Evolutionary conservation across 2,113 vertebrate species (phyloP).

Genomic region (Addax nasomaculatus): DNA sequence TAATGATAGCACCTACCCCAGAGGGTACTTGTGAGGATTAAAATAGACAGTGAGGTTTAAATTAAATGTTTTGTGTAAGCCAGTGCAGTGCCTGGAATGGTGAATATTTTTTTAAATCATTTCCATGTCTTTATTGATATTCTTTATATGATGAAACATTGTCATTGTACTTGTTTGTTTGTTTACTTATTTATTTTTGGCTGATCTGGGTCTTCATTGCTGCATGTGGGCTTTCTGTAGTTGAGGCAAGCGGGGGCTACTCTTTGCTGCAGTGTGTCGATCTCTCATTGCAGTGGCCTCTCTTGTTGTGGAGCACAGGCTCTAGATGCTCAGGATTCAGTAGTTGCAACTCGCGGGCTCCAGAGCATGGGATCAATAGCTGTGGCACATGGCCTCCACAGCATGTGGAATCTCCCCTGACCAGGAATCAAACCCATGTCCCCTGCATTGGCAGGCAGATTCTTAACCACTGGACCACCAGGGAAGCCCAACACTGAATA

Average conservation of each 20-base stretch:
- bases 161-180: not conserved
- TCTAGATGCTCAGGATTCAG: not conserved
- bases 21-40: not conserved
- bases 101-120: not conserved
- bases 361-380: not conserved
- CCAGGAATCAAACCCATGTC: not conserved
- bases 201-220: not conserved
- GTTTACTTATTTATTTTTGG: not conserved
- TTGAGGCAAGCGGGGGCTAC: not conserved
- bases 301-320: not conserved
- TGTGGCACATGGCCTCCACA: not conserved
- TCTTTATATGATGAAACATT: not conserved
- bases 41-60: not conserved
- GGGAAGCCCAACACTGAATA: not conserved
- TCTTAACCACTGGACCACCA: not conserved
- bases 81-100: not conserved
- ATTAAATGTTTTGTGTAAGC: not conserved
- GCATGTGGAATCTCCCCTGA: not conserved
- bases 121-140: not conserved
- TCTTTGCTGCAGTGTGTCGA: not conserved
- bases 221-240: not conserved
- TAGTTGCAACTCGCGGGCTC: not conserved
- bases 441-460: not conserved
- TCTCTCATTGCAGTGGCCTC: not conserved
- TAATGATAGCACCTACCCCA: not conserved